A percentile compares a stretch with the other conserved stretches of the same genome.
Conservation (phyloP, 1,140 invertebrate species). For the Caenorhabditis remanei region DNA sequence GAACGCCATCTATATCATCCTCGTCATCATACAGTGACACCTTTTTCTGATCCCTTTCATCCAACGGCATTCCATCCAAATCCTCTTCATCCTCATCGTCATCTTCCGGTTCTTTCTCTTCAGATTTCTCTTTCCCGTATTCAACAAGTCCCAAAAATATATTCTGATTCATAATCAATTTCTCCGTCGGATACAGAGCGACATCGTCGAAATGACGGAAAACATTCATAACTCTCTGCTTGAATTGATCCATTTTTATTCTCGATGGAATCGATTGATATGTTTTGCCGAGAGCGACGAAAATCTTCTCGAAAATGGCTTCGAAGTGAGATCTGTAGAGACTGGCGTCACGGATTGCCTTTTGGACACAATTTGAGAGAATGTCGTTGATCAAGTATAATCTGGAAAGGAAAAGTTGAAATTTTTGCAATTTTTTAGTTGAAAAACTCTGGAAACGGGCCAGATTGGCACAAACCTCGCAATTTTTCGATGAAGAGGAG, state of each 20-base stretch:
- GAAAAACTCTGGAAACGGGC: not conserved
- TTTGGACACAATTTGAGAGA: slow-evolving; percentile 89
- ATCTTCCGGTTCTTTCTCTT: slow-evolving; percentile 54
- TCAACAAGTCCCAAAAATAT: slow-evolving; percentile 85
- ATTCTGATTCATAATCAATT: slow-evolving; percentile 90
- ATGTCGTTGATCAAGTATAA: slow-evolving; percentile 98
- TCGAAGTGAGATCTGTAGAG: slow-evolving; percentile 93
- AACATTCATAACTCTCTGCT: slow-evolving; percentile 91
- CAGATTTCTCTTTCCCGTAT: slow-evolving; percentile 36
- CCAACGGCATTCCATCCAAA: slow-evolving; percentile 65
- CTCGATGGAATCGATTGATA: slow-evolving; percentile 87
- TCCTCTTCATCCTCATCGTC: slow-evolving; percentile 67
- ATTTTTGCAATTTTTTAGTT: not conserved
- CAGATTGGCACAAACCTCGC: slow-evolving; percentile 40
- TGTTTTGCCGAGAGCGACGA: slow-evolving; percentile 86
- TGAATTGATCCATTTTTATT: slow-evolving; percentile 94
- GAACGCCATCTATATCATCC: slow-evolving; percentile 67
- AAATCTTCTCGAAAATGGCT: slow-evolving; percentile 87
- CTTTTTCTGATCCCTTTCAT: not conserved
- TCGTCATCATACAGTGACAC: slow-evolving; percentile 45
- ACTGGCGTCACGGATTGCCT: slow-evolving; percentile 94
- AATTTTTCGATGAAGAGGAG: slow-evolving; percentile 87
- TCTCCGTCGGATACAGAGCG: slow-evolving; percentile 94
- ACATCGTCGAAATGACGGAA: slow-evolving; percentile 98
- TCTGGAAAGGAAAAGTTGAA: slow-evolving; percentile 80